Evolutionary conservation across 2,797 vertebrate species (phyloP).

Genomic region (Cheirogaleus major): DNA sequence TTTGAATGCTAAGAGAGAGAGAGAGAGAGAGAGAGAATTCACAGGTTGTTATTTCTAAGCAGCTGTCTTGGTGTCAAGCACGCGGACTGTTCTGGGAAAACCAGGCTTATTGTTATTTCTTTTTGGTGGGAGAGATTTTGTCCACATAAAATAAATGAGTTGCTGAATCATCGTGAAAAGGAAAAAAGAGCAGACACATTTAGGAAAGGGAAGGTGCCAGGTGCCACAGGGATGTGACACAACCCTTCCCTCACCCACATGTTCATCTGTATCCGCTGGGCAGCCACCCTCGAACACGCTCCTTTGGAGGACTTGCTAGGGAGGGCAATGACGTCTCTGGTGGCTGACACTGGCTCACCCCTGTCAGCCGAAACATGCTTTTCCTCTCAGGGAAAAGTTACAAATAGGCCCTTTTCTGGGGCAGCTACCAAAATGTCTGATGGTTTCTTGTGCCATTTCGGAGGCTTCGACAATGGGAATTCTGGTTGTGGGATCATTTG

Average conservation of each 20-base stretch:
- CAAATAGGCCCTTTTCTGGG: background rate
- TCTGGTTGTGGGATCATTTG: background rate
- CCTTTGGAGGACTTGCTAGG: background rate
- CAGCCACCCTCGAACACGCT: background rate
- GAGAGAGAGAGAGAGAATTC: background rate
- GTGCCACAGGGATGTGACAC: background rate
- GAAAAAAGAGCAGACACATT: rapidly evolving
- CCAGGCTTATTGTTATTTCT: background rate
- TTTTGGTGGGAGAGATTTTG: background rate
- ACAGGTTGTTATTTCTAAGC: background rate
- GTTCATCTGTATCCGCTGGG: rapidly evolving
- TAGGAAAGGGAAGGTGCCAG: background rate
- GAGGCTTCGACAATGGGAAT: background rate
- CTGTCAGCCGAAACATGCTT: background rate
- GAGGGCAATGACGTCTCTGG: background rate
- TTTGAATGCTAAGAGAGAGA: background rate
- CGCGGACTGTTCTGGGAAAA: background rate
- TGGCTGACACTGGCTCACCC: background rate
- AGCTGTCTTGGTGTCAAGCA: background rate
- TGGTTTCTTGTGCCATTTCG: background rate
- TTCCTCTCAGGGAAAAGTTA: background rate
- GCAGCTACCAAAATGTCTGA: background rate
- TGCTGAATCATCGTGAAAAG: background rate
- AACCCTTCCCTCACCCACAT: no score
- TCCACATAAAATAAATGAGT: background rate